Evolutionary conservation across 2,113 vertebrate genomes (phyloP).

Genomic region (Xenopus tropicalis): UCB_Xtro_10.0 CM004444.2:39541001-39541500

Average conservation of each 20-base stretch:
- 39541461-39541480: conserved; percentile 27
- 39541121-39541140: conserved; percentile 56
- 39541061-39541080: conserved; percentile 61
- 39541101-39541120: conserved; percentile 55
- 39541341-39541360: conserved; percentile 48
- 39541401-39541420: conserved; percentile 22
- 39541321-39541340: conserved; percentile 55
- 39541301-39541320: conserved; percentile 58
- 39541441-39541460: conserved; percentile 17
- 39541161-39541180: conserved; percentile 53
- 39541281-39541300: conserved; percentile 55
- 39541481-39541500: conserved; percentile 20
- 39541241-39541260: conserved; percentile 65
- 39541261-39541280: conserved; percentile 68
- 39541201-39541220: conserved; percentile 63
- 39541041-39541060: conserved; percentile 43
- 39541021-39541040: conserved; percentile 20
- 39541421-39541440: conserved; percentile 29
- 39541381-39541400: conserved; percentile 31
- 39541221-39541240: conserved; percentile 73
- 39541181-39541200: conserved; percentile 72
- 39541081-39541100: conserved; percentile 59
- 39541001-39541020: background rate
- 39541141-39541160: conserved; percentile 54
- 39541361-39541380: conserved; percentile 53